Conservation (phyloP, 2,113 vertebrate genomes). For the Corythornis vintsioides region DNA sequence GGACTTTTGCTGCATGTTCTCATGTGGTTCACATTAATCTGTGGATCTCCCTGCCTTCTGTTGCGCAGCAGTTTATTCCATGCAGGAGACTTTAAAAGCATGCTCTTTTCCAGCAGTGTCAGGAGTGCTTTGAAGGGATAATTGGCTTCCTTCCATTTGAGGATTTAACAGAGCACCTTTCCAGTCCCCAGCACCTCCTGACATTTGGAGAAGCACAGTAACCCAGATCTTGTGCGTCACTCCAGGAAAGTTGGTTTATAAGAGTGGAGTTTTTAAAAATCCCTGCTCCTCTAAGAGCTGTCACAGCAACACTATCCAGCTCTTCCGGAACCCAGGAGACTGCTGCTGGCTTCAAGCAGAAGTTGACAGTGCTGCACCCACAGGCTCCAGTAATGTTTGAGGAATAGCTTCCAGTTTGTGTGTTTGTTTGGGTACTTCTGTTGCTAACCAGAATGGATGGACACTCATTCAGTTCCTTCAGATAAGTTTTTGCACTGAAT, state of each 20-base stretch:
- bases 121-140: constrained; percentile 17
- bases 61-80: neutral
- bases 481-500: neutral
- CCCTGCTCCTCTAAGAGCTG: neutral
- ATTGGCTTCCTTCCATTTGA: constrained; percentile 36
- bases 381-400: neutral
- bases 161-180: constrained; percentile 19
- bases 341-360: neutral
- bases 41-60: constrained; percentile 16
- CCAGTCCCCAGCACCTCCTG: neutral
- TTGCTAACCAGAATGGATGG: neutral
- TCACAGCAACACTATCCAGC: neutral
- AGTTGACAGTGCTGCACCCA: neutral
- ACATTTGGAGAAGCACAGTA: constrained; percentile 38
- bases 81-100: neutral
- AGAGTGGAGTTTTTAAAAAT: neutral
- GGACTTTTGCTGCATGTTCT: constrained; percentile 18
- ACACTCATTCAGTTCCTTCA: neutral
- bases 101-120: neutral
- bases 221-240: neutral
- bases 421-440: neutral
- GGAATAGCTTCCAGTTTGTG: neutral
- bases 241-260: neutral
- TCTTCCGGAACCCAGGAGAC: neutral
- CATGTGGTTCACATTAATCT: constrained; percentile 4